phyloP scores from a whole-genome alignment of 2,797 vertebrate genomes.

The Tokudaia tokunoshimensis region DNA sequence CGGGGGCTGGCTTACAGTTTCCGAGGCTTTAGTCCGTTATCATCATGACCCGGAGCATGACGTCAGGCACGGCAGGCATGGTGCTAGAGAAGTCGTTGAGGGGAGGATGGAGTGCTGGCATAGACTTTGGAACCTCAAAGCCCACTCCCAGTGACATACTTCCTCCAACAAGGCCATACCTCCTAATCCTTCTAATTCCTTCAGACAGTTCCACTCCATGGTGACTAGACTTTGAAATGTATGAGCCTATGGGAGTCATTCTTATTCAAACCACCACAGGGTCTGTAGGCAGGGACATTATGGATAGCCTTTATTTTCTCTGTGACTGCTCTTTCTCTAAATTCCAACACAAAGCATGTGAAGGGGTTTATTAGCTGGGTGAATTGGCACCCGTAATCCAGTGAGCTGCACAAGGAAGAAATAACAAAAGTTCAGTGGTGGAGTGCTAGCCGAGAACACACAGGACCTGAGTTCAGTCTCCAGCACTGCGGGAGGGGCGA shows the following conservation, averaged over 20 bases:
- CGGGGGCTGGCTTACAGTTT: not conserved
- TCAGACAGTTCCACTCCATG: not conserved
- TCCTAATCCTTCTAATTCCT: not conserved
- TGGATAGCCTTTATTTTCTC: not conserved
- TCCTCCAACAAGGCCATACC: not conserved
- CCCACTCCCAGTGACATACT: not conserved
- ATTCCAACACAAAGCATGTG: not conserved
- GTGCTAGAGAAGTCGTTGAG: not conserved
- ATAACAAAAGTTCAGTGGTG: not conserved
- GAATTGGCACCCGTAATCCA: not conserved
- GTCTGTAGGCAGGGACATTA: not conserved
- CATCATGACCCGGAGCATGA: not conserved
- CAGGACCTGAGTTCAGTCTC: not conserved
- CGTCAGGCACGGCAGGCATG: not conserved
- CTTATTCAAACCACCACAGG: not conserved
- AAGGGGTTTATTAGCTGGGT: not conserved
- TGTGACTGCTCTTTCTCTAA: not conserved
- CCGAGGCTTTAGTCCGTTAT: not conserved
- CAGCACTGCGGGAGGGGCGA: not conserved
- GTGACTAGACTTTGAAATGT: not conserved
- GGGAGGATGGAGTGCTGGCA: not conserved
- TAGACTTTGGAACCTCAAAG: not conserved
- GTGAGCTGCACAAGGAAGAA: not conserved
- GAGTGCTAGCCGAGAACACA: not conserved
- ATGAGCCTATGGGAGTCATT: not conserved